These are phyloP conservation scores for Patella pellucida DNA, from an alignment of 2,888 invertebrate genomes.

Conservation along the genomic window DNA sequence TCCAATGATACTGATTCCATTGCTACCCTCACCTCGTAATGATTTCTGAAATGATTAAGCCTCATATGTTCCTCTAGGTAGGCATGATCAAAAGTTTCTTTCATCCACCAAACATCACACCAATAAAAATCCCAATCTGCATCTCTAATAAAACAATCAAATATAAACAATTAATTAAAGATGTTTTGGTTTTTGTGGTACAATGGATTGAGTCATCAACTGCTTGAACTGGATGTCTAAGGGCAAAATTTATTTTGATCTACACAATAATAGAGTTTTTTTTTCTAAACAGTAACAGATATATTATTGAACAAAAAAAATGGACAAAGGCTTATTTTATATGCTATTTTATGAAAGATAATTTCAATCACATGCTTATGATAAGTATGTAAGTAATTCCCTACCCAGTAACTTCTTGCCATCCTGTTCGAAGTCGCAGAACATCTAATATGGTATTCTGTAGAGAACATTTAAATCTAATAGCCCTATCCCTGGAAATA, in stretches of 20 bases:
- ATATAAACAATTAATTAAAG: too few relatives aligned
- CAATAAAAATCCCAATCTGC: conserved; percentile 76
- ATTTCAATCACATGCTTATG: neutral
- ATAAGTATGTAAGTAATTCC: conserved; percentile 17
- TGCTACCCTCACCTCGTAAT: conserved; percentile 72
- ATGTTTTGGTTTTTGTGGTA: too few relatives aligned
- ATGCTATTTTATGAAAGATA: too few relatives aligned
- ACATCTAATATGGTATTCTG: conserved; percentile 71
- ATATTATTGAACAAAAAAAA: too few relatives aligned
- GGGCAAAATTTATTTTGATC: too few relatives aligned
- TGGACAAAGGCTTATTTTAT: too few relatives aligned
- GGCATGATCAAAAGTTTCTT: conserved; percentile 72
- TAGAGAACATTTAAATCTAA: conserved; percentile 68
- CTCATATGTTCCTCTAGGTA: conserved; percentile 73
- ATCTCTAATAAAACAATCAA: conserved; percentile 50
- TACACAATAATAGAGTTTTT: too few relatives aligned
- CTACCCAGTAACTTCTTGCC: conserved; percentile 69
- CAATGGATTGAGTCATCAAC: too few relatives aligned
- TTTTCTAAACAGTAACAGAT: too few relatives aligned
- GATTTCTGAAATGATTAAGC: conserved; percentile 77
- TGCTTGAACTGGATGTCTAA: too few relatives aligned
- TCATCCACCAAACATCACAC: conserved; percentile 76
- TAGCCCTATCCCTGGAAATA: conserved; percentile 55
- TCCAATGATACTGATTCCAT: neutral
- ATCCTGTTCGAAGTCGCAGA: conserved; percentile 65